Evolutionary conservation across 2,797 vertebrate species (phyloP).

Genomic region (Hephaestus fuliginosus): DNA sequence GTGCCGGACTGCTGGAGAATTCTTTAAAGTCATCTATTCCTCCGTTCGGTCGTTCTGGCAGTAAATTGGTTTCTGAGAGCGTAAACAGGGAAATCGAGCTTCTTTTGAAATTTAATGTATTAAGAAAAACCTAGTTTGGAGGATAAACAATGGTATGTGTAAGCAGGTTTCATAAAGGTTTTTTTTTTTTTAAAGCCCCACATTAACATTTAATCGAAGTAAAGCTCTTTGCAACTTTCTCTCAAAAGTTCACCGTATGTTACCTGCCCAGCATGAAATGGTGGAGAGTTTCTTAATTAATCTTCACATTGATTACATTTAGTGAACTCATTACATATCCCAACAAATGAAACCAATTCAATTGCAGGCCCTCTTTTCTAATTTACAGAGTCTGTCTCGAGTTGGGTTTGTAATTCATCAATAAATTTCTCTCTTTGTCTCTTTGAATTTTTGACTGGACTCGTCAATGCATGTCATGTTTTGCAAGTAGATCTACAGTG

Average conservation of each 20-base stretch:
- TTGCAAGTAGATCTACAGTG: background rate
- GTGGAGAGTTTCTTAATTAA: background rate
- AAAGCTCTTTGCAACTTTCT: background rate
- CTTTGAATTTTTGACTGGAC: background rate
- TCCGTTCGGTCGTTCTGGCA: background rate
- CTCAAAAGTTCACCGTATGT: background rate
- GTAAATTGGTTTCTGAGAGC: background rate
- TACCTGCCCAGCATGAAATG: background rate
- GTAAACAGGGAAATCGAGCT: background rate
- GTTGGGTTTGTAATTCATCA: too few species aligned
- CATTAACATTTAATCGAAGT: background rate
- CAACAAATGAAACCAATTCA: background rate
- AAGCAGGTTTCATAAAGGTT: background rate
- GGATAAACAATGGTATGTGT: background rate
- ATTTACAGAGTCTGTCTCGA: background rate
- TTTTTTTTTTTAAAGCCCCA: background rate
- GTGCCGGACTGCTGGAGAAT: background rate
- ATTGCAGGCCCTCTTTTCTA: background rate
- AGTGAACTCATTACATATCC: background rate
- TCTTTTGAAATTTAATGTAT: background rate
- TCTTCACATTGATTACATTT: background rate
- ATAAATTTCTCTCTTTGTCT: background rate
- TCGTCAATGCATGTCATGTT: background rate
- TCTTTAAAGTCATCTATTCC: background rate
- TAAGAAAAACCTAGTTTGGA: background rate